Evolutionary conservation across 2,888 invertebrate genomes (phyloP), one percentile per base, ranked within the genome.

Genomic region (Eristalis pertinax): DNA sequence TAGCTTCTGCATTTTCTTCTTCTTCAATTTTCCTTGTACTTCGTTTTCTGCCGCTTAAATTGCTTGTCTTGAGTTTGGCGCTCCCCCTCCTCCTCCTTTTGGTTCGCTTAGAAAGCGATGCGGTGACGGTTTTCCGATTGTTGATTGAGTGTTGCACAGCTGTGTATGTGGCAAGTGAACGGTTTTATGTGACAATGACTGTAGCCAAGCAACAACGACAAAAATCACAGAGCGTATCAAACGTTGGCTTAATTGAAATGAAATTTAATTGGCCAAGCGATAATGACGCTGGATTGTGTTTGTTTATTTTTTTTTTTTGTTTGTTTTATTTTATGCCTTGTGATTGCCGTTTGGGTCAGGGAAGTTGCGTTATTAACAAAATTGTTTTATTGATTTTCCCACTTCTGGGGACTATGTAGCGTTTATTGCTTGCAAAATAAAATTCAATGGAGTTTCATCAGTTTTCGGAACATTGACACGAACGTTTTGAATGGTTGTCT

Each of bases 181-280:
- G 70, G 64, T 76, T 69, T 70, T 76, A 58, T 76, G 68, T 69
- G 81, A 81, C 81, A 81, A 69, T 63, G 64, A 82, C 43, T 32
- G 63, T 15, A 41, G 70, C 5, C 56, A 32, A 50, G 38, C n/a
- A 56, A 38, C 43, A 43, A 65, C 63, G 72, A 70, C 76, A 70
- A 67, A 82, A 82, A 76, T 76, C 82, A 82, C 82, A 70, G 76
- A 82, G 82, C 82, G 76, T 82, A 29, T 65, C 82, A 82, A 82
- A 82, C 60, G 82, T 65, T 70, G 76, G 50, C 76, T 76, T 76
- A 82, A 82, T 76, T 82, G 82, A 82, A 82, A 82, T 82, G 76
- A 76, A 70, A 82, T 82, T 82, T 76, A 82, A 82, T 82, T 82
- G 82, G 82, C 41, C 70, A 22, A 65, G 58, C 64, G 64, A 81